Evolutionary conservation across 2,113 vertebrate genomes (phyloP).

Genomic region (Limnothrissa miodon): DNA sequence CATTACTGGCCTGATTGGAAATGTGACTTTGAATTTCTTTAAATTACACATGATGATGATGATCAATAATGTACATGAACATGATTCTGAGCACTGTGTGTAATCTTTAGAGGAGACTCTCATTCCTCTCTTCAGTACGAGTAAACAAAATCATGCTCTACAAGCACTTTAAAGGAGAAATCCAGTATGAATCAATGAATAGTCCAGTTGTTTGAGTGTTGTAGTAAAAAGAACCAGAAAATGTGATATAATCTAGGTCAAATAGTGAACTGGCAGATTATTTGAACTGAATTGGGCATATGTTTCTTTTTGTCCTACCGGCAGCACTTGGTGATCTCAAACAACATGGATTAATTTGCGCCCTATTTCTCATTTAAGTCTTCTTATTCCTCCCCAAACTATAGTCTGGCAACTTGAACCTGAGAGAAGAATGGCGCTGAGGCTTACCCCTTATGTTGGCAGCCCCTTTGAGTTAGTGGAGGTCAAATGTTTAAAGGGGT

Average conservation of each 20-base stretch:
- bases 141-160: not conserved
- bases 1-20: not conserved
- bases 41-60: not conserved
- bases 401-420: not conserved
- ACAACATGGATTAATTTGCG: too few species aligned
- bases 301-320: too few species aligned
- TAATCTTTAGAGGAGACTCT: not conserved
- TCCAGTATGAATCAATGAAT: too few species aligned
- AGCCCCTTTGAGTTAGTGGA: slow-evolving; percentile 66
- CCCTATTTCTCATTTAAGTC: not conserved
- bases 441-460: slow-evolving; percentile 51
- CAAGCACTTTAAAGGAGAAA: not conserved
- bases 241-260: too few species aligned
- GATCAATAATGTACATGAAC: slow-evolving; percentile 45
- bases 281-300: too few species aligned
- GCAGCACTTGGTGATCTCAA: too few species aligned
- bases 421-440: not conserved
- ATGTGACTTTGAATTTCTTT: not conserved
- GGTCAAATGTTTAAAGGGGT: slow-evolving; percentile 73
- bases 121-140: not conserved
- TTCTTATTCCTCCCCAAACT: not conserved
- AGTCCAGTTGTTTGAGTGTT: too few species aligned
- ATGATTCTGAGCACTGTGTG: not conserved
- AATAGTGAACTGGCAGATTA: too few species aligned
- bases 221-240: too few species aligned